A percentile compares a stretch with the other conserved stretches of the same genome.
Conservation (phyloP, 1,140 invertebrate species). For the Penaeus vannamei region DNA sequence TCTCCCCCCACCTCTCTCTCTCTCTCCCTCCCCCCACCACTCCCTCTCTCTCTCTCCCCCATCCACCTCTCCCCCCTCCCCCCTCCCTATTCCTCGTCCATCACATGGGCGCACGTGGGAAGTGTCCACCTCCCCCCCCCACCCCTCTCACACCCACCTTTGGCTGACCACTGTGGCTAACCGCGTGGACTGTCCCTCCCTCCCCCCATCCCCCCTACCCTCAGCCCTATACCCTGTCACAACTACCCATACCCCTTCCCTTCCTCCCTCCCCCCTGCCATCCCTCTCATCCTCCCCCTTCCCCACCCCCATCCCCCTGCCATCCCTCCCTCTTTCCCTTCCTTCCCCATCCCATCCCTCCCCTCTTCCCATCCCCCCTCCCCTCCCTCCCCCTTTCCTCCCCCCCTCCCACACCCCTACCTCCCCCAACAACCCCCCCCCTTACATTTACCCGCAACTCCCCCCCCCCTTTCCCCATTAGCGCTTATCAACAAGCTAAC, state of each 20-base stretch:
- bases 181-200: not conserved
- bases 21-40: not conserved
- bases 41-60: too few species aligned
- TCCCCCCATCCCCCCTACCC: not conserved
- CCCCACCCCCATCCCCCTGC: not conserved
- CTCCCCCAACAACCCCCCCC: too few species aligned
- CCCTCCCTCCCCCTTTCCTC: too few species aligned
- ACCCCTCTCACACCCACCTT: not conserved
- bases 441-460: too few species aligned
- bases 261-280: not conserved
- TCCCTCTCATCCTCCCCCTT: not conserved
- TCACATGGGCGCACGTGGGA: not conserved
- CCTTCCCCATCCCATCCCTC: not conserved
- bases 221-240: not conserved
- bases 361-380: too few species aligned
- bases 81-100: not conserved
- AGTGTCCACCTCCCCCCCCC: not conserved
- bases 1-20: too few species aligned
- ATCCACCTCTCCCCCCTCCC: not conserved
- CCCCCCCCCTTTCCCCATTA: too few species aligned
- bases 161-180: constrained; percentile 1
- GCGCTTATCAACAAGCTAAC: too few species aligned
- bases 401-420: too few species aligned
- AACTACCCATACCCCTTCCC: not conserved
- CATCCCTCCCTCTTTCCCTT: not conserved